phyloP scores from a whole-genome alignment of 2,888 invertebrate species.

The Antheraea yamamai region DNA sequence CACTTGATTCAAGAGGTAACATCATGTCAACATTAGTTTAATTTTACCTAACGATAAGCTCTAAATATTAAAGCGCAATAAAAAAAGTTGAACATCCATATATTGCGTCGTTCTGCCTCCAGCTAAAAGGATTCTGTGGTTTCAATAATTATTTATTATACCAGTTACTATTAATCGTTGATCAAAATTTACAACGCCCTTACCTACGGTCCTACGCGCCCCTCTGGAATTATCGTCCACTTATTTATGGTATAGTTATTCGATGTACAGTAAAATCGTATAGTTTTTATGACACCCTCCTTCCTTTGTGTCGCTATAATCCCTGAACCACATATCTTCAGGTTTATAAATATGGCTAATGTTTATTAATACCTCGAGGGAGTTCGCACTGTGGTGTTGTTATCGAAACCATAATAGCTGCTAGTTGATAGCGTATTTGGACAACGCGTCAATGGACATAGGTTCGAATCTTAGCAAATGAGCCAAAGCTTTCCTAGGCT shows the following conservation, averaged over 20 bases:
- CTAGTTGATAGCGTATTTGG: too few relatives aligned
- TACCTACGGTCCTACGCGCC: neutral
- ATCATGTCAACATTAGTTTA: neutral
- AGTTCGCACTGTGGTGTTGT: neutral
- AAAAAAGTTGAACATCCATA: neutral
- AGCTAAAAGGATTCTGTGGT: neutral
- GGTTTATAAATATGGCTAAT: neutral
- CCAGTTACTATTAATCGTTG: slow-evolving; percentile 11
- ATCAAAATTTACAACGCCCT: slow-evolving; percentile 10
- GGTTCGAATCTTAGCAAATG: too few relatives aligned
- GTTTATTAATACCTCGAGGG: neutral
- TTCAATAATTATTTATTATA: slow-evolving; percentile 9
- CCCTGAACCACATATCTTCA: neutral
- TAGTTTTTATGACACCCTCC: neutral
- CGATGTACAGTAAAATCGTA: neutral
- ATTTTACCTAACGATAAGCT: neutral
- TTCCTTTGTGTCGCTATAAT: neutral
- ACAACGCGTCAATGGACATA: too few relatives aligned
- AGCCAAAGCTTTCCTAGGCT: too few relatives aligned
- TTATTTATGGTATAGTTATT: neutral
- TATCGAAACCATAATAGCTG: too few relatives aligned
- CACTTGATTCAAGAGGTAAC: neutral
- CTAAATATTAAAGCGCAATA: neutral
- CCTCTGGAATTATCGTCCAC: neutral
- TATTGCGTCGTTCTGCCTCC: neutral